Conservation (phyloP, 1,140 invertebrate species). For the Neodiprion pinetum region DNA sequence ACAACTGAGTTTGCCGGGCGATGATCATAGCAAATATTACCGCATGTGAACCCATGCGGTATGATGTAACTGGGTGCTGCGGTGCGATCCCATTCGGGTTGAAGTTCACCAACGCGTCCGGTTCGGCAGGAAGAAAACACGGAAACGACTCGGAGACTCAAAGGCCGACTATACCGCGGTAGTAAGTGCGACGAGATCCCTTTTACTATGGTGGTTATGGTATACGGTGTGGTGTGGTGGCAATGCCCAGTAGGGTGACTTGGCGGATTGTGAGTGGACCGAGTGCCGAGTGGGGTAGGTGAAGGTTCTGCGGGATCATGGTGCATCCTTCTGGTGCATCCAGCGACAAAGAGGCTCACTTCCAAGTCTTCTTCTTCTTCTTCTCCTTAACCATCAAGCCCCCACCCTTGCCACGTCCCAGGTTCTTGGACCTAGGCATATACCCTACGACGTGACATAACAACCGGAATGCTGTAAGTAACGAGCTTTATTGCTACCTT, state of each 20-base stretch:
- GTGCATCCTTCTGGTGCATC: not conserved
- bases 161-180: not conserved
- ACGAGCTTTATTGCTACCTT: too few relatives aligned
- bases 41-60: too few relatives aligned
- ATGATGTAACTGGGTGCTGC: too few relatives aligned
- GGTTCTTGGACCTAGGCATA: not conserved
- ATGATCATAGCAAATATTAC: too few relatives aligned
- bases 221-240: not conserved
- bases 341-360: constrained; percentile 2
- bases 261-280: not conserved
- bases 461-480: too few relatives aligned
- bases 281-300: not conserved
- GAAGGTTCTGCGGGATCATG: not conserved
- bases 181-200: not conserved
- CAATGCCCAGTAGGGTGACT: not conserved
- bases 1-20: too few relatives aligned
- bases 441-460: too few relatives aligned
- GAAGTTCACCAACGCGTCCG: not conserved
- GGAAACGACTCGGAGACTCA: not conserved
- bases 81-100: too few relatives aligned
- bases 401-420: not conserved
- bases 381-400: not conserved
- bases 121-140: not conserved
- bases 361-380: not conserved
- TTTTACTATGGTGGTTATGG: not conserved